Evolutionary conservation across 1,140 invertebrate species (phyloP).

Genomic region (Zaprionus gabonicus): DNA sequence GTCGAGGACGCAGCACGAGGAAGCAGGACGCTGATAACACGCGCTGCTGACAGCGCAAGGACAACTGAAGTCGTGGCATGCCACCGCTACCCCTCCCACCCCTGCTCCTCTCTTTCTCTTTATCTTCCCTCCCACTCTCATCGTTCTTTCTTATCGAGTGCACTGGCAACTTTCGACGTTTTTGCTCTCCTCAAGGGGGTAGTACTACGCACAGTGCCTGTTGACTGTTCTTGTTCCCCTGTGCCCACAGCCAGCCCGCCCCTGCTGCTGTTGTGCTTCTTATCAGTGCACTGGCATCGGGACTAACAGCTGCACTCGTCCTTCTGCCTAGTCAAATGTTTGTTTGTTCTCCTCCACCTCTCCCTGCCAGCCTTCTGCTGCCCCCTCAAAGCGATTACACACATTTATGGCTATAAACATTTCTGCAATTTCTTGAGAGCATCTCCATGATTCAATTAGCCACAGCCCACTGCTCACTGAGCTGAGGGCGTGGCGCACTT

Average conservation of each 20-base stretch:
- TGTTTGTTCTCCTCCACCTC: slow-evolving; percentile 21
- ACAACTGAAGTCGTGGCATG: slow-evolving; percentile 9
- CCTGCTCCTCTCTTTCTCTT: background rate
- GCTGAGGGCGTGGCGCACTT: slow-evolving; percentile 25
- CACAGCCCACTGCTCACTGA: slow-evolving; percentile 61
- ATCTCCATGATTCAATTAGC: slow-evolving; percentile 73
- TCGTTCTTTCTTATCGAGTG: slow-evolving; percentile 10
- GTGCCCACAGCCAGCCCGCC: background rate
- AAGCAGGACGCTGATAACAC: slow-evolving; percentile 28
- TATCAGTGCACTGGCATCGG: slow-evolving; percentile 67
- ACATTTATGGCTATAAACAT: slow-evolving; percentile 55
- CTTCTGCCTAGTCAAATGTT: slow-evolving; percentile 62
- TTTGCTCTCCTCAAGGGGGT: background rate
- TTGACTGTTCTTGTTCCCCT: background rate
- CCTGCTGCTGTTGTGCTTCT: slow-evolving; percentile 28
- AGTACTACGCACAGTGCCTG: slow-evolving; percentile 14
- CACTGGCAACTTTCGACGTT: slow-evolving; percentile 23
- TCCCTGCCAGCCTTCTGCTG: background rate
- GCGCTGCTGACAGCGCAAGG: slow-evolving; percentile 25
- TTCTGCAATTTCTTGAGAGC: slow-evolving; percentile 52
- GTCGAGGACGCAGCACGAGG: slow-evolving; percentile 33
- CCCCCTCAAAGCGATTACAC: slow-evolving; percentile 63
- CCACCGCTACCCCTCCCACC: background rate
- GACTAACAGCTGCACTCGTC: slow-evolving; percentile 43
- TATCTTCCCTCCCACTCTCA: background rate